Evolutionary conservation across 2,797 vertebrate species (phyloP), one percentile per base, ranked within the genome.

Genomic region (Lophius americanus): DNA sequence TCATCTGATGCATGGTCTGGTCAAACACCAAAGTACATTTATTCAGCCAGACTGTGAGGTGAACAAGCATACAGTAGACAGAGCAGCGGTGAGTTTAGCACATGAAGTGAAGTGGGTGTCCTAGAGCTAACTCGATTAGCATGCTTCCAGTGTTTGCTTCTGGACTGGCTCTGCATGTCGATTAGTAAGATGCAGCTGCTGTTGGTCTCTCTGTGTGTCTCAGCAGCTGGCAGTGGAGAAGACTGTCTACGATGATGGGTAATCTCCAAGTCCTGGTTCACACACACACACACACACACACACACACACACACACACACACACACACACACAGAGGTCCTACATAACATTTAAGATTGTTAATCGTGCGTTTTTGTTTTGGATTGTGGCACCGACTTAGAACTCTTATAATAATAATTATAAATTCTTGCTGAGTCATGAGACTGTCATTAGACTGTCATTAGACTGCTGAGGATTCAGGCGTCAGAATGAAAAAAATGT

Each of bases 121-220:
- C 33, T 12, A n/a, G 10, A 23, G 36, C 13, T 52, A 61, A 55
- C 59, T 58, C 66, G 60, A 82, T 81, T 73, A 70, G 73, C 58
- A 35, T 66, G 53, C 52, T 36, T 37, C 51, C 32, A 44, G 66
- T 35, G 67, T 67, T 74, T 79, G 66, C 78, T 68, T 70, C 32
- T 63, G 41, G 53, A 50, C 50, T 48, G 41, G 59, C 13, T 32
- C 60, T 38, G 58, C 51, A 33, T 41, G 64, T 68, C 7, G 51
- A 68, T 79, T 41, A 69, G 57, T 52, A 2, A 53, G 32, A 50
- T 65, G 62, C 65, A 69, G 70, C 68, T n/a, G 46, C 46, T 69
- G 74, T 51, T 59, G 42, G 60, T 57, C 57, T 56, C 51, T 37
- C 13, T 64, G 43, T 49, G 23, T 14, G 43, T 77, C 43, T 65